Conservation (phyloP, 92 coral and sea anemone species). For the Desmophyllum pertusum region DNA sequence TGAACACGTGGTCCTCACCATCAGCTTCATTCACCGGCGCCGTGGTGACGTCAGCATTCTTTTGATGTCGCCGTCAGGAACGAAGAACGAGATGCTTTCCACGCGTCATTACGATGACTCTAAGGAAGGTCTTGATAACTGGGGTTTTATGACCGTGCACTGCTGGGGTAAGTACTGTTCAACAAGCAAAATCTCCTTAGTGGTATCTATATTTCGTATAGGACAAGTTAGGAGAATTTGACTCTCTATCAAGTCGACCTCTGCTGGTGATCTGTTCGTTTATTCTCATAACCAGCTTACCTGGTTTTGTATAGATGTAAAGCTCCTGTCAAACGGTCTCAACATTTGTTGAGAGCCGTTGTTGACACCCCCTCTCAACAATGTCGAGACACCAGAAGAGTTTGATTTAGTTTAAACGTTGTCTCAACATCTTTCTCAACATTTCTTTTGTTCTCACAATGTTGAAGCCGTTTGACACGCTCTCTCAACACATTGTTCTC, state of each 20-base stretch:
- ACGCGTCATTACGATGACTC: slow-evolving; percentile 99
- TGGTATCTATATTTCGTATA: not conserved
- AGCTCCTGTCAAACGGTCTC: too few species aligned
- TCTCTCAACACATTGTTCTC: too few species aligned
- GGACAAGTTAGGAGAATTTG: not conserved
- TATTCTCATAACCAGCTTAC: not conserved
- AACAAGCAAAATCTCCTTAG: not conserved
- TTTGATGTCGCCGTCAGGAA: slow-evolving; percentile 95
- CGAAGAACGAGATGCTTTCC: slow-evolving; percentile 95
- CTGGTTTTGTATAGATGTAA: too few species aligned
- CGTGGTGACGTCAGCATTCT: slow-evolving; percentile 96
- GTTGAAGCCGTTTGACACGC: too few species aligned
- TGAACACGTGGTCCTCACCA: slow-evolving; percentile 91
- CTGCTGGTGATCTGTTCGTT: too few species aligned
- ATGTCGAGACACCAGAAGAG: too few species aligned
- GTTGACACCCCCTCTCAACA: too few species aligned
- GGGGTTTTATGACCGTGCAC: slow-evolving; percentile 99
- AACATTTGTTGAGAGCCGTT: too few species aligned
- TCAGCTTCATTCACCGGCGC: slow-evolving; percentile 97
- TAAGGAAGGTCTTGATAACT: slow-evolving; percentile 95
- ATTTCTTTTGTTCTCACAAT: too few species aligned
- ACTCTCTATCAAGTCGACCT: not conserved
- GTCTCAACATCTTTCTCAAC: too few species aligned
- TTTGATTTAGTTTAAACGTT: too few species aligned
- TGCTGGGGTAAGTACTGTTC: slow-evolving; percentile 85